phyloP scores from a whole-genome alignment of 2,888 invertebrate genomes.

The Sphaerophoria taeniata region DNA sequence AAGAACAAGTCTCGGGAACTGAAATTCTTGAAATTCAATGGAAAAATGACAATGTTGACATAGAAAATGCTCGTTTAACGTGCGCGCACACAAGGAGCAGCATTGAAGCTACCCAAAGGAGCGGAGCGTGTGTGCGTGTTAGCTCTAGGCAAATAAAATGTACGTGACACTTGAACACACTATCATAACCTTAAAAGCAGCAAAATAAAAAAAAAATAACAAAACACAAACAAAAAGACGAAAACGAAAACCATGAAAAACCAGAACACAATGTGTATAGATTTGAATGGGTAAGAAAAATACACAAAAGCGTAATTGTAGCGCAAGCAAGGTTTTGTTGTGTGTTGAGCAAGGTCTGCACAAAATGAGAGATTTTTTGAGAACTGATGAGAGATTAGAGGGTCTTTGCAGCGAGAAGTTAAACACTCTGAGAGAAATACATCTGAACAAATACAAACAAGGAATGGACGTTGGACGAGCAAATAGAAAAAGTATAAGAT shows the following conservation, averaged over 20 bases:
- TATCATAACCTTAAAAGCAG: conserved; percentile 53
- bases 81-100: conserved; percentile 59
- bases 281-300: conserved; percentile 53
- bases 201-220: conserved; percentile 4
- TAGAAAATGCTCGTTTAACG: conserved; percentile 74
- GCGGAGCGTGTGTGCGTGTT: conserved; percentile 69
- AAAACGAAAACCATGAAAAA: conserved; percentile 39
- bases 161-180: conserved; percentile 72
- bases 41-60: conserved; percentile 75
- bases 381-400: background rate
- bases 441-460: conserved; percentile 48
- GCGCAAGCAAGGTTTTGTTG: conserved; percentile 53
- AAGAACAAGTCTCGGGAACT: conserved; percentile 67
- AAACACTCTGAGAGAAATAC: conserved; percentile 18
- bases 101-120: no score
- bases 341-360: conserved; percentile 45
- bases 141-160: conserved; percentile 74
- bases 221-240: background rate
- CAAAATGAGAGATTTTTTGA: conserved; percentile 38
- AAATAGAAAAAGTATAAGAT: conserved; percentile 15
- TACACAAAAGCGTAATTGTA: conserved; percentile 72
- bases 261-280: conserved; percentile 50
- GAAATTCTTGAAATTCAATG: conserved; percentile 74
- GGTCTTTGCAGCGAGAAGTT: conserved; percentile 41
- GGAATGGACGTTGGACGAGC: conserved; percentile 26